phyloP scores from a whole-genome alignment of 2,888 invertebrate genomes.

The Branchinecta sandiegonensis region DNA sequence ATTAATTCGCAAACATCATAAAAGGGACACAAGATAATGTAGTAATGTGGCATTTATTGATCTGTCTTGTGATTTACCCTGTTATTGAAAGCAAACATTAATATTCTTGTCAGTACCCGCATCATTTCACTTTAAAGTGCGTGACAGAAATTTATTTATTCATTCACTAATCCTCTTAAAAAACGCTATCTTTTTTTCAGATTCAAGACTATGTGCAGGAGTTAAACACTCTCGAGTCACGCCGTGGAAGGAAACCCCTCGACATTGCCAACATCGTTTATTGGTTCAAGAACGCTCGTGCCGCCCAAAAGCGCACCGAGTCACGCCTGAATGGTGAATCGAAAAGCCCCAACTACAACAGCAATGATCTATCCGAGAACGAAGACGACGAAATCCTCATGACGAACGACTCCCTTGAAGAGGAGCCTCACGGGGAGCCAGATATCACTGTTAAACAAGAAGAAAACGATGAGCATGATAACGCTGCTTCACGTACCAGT shows the following conservation, averaged over 20 bases:
- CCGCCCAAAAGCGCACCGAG: constrained; percentile 83
- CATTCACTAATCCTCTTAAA: background rate
- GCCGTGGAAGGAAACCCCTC: constrained; percentile 78
- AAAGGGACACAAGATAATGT: too few species aligned
- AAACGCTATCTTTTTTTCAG: constrained; percentile 29
- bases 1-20: too few species aligned
- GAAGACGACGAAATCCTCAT: constrained; percentile 37
- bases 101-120: too few species aligned
- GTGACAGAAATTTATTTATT: too few species aligned
- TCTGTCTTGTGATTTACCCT: too few species aligned
- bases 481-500: background rate
- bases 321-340: constrained; percentile 38
- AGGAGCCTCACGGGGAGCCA: constrained; percentile 30
- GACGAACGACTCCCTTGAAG: constrained; percentile 34
- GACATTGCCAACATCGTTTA: constrained; percentile 93
- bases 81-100: too few species aligned
- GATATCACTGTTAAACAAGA: constrained; percentile 24
- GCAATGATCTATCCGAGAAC: constrained; percentile 37
- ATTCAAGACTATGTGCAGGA: constrained; percentile 91
- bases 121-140: too few species aligned
- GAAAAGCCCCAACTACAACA: constrained; percentile 42
- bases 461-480: constrained; percentile 26
- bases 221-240: constrained; percentile 77
- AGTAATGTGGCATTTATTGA: too few species aligned
- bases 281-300: constrained; percentile 95